A percentile compares a stretch with the other conserved stretches of the same genome.
These are phyloP conservation scores for Alectura lathami DNA, from an alignment of 2,113 vertebrate genomes.

Conservation along the genomic window DNA sequence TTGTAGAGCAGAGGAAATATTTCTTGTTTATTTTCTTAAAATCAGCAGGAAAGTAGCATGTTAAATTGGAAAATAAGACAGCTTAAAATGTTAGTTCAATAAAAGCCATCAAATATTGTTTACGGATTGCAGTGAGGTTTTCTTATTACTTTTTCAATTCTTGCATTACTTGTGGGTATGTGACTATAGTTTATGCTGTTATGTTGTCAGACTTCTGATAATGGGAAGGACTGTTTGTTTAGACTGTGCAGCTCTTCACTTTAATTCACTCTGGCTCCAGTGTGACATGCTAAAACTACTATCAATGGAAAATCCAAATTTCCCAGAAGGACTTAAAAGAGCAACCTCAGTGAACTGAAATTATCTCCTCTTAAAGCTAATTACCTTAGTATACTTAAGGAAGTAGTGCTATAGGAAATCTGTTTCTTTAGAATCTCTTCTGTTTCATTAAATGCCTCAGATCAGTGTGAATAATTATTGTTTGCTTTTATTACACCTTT, in stretches of 20 bases:
- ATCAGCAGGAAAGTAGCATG: neutral
- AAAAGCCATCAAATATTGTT: neutral
- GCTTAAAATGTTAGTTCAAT: conserved; percentile 25
- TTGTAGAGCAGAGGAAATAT: neutral
- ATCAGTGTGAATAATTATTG: conserved; percentile 58
- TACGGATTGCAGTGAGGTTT: conserved; percentile 34
- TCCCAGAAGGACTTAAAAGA: conserved; percentile 86
- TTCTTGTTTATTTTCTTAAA: conserved; percentile 11
- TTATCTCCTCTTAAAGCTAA: conserved; percentile 89
- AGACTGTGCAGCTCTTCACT: conserved; percentile 88
- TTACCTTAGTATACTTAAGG: conserved; percentile 84
- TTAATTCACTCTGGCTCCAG: conserved; percentile 94
- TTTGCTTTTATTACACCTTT: conserved; percentile 48
- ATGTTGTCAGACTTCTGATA: conserved; percentile 87
- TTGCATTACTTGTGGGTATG: conserved; percentile 67
- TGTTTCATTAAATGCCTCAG: conserved; percentile 45
- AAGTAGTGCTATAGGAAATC: conserved; percentile 77
- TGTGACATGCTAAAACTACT: conserved; percentile 91
- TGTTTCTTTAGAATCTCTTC: conserved; percentile 54
- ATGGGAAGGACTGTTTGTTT: conserved; percentile 90
- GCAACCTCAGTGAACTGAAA: conserved; percentile 80
- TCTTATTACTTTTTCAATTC: conserved; percentile 76
- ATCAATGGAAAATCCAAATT: conserved; percentile 91
- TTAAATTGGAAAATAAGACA: neutral
- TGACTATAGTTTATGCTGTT: conserved; percentile 86